phyloP scores from a whole-genome alignment of 2,113 vertebrate genomes.

The Chaetodon trifascialis region DNA sequence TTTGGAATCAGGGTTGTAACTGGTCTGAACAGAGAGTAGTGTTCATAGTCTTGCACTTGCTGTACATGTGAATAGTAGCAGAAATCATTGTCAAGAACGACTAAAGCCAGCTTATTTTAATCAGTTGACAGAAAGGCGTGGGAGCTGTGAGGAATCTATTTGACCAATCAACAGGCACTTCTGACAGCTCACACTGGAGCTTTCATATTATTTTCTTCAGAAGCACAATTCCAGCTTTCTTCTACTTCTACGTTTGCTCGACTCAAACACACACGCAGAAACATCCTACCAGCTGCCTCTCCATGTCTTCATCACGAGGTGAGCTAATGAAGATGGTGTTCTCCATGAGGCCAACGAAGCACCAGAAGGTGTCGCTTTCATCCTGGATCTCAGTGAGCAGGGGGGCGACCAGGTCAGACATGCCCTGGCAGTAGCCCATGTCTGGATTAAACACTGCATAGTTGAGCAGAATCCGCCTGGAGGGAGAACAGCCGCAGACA shows the following conservation, averaged over 20 bases:
- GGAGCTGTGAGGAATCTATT: too few relatives aligned
- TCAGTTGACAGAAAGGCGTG: too few relatives aligned
- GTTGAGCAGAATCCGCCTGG: constrained; percentile 95
- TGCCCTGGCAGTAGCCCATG: constrained; percentile 97
- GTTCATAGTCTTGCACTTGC: too few relatives aligned
- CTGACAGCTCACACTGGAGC: too few relatives aligned
- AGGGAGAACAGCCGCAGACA: constrained; percentile 25
- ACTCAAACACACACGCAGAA: accelerated
- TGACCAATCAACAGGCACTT: too few relatives aligned
- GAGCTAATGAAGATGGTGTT: constrained; percentile 98
- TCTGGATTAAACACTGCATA: constrained; percentile 94
- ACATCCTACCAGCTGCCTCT: constrained; percentile 93
- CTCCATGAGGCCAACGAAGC: constrained; percentile 98
- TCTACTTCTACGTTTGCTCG: neutral
- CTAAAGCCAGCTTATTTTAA: too few relatives aligned
- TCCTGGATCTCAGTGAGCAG: constrained; percentile 95
- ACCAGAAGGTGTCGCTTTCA: constrained; percentile 98
- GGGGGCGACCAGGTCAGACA: constrained; percentile 97
- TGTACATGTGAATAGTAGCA: too few relatives aligned
- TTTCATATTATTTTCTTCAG: neutral
- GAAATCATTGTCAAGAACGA: too few relatives aligned
- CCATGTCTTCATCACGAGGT: constrained; percentile 97
- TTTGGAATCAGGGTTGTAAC: too few relatives aligned
- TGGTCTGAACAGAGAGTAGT: too few relatives aligned
- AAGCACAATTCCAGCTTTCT: neutral